phyloP scores from a whole-genome alignment of 2,113 vertebrate species.

The Gracilinanus agilis region DNA sequence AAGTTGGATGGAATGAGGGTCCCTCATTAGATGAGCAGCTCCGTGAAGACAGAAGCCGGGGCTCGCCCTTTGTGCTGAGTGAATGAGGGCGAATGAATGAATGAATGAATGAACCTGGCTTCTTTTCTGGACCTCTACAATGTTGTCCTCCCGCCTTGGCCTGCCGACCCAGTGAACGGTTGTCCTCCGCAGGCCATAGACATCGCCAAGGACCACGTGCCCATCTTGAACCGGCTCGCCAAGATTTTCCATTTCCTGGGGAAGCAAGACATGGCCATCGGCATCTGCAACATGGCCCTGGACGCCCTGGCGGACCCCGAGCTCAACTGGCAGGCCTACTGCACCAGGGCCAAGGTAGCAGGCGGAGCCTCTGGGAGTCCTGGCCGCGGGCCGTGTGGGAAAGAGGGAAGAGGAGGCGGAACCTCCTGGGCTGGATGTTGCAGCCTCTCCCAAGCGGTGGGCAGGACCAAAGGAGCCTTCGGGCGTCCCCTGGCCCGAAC shows the following conservation, averaged over 20 bases:
- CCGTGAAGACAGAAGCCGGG: neutral
- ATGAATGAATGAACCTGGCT: neutral
- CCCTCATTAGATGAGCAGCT: neutral
- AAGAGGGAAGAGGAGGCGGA: neutral
- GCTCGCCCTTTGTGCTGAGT: neutral
- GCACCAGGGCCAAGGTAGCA: slow-evolving; percentile 87
- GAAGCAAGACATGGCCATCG: slow-evolving; percentile 89
- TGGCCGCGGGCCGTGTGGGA: neutral
- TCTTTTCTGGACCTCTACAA: neutral
- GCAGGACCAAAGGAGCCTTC: neutral
- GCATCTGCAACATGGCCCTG: slow-evolving; percentile 89
- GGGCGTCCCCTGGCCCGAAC: neutral
- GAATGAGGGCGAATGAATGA: neutral
- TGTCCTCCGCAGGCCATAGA: slow-evolving; percentile 84
- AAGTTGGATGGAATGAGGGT: neutral
- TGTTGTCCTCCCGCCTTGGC: neutral
- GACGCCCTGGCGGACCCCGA: slow-evolving; percentile 85
- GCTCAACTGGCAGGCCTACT: slow-evolving; percentile 90
- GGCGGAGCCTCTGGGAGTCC: neutral
- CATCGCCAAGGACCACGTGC: slow-evolving; percentile 83
- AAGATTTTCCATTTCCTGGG: slow-evolving; percentile 87
- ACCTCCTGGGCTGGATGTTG: neutral
- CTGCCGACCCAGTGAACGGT: neutral
- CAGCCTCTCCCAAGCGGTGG: neutral
- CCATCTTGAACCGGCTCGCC: slow-evolving; percentile 85